These are phyloP conservation scores for Malthinus flaveolus DNA, from an alignment of 2,888 invertebrate genomes.

Conservation along the genomic window DNA sequence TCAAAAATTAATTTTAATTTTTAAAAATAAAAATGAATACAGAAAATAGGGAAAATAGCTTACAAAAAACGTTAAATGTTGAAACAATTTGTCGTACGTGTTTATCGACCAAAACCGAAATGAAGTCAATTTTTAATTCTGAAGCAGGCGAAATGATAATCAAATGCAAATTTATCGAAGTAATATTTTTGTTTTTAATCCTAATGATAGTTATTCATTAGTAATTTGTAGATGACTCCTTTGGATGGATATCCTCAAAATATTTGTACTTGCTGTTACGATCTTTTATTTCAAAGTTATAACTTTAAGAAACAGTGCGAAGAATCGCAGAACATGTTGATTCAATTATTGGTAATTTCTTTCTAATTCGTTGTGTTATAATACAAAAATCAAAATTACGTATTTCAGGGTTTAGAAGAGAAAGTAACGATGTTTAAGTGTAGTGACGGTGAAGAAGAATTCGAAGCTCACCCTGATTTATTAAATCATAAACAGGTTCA, in stretches of 20 bases:
- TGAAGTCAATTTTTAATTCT: slow-evolving; percentile 30
- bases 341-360: slow-evolving; percentile 6
- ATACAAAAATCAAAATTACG: not conserved
- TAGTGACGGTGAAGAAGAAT: slow-evolving; percentile 3
- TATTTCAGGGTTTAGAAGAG: not conserved
- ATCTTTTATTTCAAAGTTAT: slow-evolving; percentile 36
- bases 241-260: slow-evolving; percentile 37
- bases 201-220: too few relatives aligned
- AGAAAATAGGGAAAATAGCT: too few relatives aligned
- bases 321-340: slow-evolving; percentile 32
- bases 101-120: slow-evolving; percentile 23
- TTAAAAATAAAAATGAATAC: too few relatives aligned
- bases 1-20: too few relatives aligned
- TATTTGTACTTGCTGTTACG: slow-evolving; percentile 39
- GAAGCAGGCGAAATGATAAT: slow-evolving; percentile 32
- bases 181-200: not conserved
- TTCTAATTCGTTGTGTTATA: not conserved
- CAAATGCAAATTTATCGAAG: slow-evolving; percentile 31
- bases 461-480: slow-evolving; percentile 6
- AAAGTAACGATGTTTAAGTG: not conserved
- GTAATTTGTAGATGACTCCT: slow-evolving; percentile 27
- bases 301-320: slow-evolving; percentile 41
- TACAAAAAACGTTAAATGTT: not conserved
- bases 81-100: slow-evolving; percentile 34
- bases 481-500: not conserved